Base-by-base conservation (phyloP, 1,140 invertebrate species). In the roundworm (Caenorhabditis elegans) region DNA sequence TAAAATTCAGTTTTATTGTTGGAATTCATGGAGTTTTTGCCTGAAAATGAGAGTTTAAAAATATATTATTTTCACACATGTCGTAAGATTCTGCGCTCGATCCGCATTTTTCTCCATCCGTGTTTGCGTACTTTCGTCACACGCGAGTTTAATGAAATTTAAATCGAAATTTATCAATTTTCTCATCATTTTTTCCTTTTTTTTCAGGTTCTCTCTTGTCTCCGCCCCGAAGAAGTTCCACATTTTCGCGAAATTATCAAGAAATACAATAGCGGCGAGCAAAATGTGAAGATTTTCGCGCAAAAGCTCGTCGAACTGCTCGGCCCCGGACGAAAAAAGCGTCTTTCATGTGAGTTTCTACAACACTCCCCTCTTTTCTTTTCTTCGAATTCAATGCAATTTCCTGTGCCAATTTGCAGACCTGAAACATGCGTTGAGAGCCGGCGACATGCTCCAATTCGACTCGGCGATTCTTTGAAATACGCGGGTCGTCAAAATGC, bases 281-380 rank as follows among this genome's bases (percentile, higher is more conserved):
- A 89, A 79, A 86, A 88, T 15, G 89, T 91, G 78, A 70, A 85
- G 22, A 89, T 90, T 53, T 90, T 91, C 76, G 90, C 90, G 83
- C 88, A 91, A 46, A 87, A 88, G 34, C 86, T 91, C 17, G 80
- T 90, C 4, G 85, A 88, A 48, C 82, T 91, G 34, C 90, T 90
- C 85, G 90, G 90, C 13, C 83, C 85, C 31, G 86, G 90, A 8
- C 86, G 90, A 70, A 90, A 89, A 79, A 86, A 91, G 83, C 81
- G 90, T 8, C 83, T 90, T 24, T 85, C 86, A 78, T 86, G 90
- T 90, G 80, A 86, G 80, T 87, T 53, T 51, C 53, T 82, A n/a
- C n/a, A n/a, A n/a, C 34, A 80, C 5, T 84, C 22, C 17, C 31
- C 28, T 36, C 17, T 60, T 34, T 34, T 17, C 43, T 36, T 10